Conservation (phyloP, 92 coral and sea anemone genomes). For the Parazoanthus swiftii region DNA sequence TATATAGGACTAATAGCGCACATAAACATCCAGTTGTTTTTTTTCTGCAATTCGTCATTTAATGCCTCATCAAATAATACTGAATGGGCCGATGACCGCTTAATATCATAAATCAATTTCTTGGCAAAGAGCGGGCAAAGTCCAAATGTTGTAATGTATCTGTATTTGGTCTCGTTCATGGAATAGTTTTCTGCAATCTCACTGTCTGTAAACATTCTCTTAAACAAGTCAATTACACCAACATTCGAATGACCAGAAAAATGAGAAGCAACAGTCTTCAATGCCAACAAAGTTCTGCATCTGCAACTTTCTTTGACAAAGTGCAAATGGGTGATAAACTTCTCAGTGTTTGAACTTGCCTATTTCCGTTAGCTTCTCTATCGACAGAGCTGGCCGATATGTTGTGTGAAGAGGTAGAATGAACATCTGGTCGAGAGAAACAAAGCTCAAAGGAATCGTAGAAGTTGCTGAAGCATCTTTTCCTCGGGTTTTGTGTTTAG, state of each 20-base stretch:
- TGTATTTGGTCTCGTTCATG: slow-evolving; percentile 57
- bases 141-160: slow-evolving; percentile 57
- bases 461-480: no score
- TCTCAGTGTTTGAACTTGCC: not conserved
- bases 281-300: slow-evolving; percentile 63
- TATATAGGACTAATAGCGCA: slow-evolving; percentile 53
- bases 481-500: no score
- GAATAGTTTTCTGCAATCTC: slow-evolving; percentile 59
- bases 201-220: slow-evolving; percentile 61
- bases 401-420: not conserved
- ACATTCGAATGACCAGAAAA: slow-evolving; percentile 55
- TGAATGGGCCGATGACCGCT: no score
- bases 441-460: no score
- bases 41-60: slow-evolving; percentile 51
- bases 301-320: slow-evolving; percentile 54
- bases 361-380: not conserved
- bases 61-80: slow-evolving; percentile 59
- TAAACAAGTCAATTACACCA: slow-evolving; percentile 59
- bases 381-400: not conserved
- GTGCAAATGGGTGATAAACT: no score
- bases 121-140: slow-evolving; percentile 60
- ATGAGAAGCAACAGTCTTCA: slow-evolving; percentile 62
- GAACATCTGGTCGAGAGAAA: not conserved
- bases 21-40: slow-evolving; percentile 55
- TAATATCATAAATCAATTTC: no score